These are phyloP conservation scores for Dione vanillae DNA, from an alignment of 2,888 invertebrate genomes.

Conservation along the genomic window DNA sequence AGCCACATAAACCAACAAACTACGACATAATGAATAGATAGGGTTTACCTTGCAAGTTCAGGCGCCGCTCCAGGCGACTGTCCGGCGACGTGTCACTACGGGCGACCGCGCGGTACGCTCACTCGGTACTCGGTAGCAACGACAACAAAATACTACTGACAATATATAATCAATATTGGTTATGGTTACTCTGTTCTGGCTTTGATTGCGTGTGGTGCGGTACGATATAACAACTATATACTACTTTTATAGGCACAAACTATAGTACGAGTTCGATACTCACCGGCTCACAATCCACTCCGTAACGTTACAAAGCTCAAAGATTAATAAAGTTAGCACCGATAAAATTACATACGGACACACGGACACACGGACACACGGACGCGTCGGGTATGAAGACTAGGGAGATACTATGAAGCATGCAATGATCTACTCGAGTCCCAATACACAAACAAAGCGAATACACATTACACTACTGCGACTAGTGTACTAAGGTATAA, in stretches of 20 bases:
- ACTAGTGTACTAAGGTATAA: constrained; percentile 27
- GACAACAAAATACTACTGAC: constrained; percentile 50
- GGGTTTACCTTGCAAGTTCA: constrained; percentile 67
- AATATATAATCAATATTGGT: constrained; percentile 33
- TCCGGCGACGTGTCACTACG: constrained; percentile 52
- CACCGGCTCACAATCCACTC: constrained; percentile 67
- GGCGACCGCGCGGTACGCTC: constrained; percentile 48
- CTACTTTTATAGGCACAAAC: constrained; percentile 46
- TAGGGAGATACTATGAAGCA: no score
- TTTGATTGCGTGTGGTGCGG: constrained; percentile 59
- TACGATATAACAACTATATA: constrained; percentile 36
- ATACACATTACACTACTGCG: constrained; percentile 48
- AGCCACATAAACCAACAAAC: constrained; percentile 79
- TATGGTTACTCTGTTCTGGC: constrained; percentile 32
- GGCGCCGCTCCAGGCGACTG: no score
- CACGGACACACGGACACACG: no score
- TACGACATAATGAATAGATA: constrained; percentile 63
- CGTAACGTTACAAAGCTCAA: constrained; percentile 56
- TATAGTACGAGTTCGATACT: constrained; percentile 64
- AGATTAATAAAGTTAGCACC: constrained; percentile 63
- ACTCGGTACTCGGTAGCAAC: constrained; percentile 40
- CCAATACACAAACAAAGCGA: constrained; percentile 71
- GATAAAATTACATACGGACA: constrained; percentile 43
- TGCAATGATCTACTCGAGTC: constrained; percentile 67
- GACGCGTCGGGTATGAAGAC: no score